Percentiles rank a stretch among this genome's conserved stretches.
Conservation (phyloP, 2,113 vertebrate genomes). For the Tragelaphus scriptus region DNA sequence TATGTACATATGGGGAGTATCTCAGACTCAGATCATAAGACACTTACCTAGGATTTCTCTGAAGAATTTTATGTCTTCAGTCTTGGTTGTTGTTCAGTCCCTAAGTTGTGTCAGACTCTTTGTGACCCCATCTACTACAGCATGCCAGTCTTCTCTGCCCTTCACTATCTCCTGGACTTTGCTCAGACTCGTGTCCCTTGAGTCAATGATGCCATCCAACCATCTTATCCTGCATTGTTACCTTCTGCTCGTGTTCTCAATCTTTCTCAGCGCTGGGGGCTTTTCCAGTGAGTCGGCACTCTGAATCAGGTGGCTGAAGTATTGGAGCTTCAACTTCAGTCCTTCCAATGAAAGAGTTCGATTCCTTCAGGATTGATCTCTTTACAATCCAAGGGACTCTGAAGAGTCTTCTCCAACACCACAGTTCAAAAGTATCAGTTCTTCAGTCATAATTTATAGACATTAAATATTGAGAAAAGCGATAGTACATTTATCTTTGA, state of each 20-base stretch:
- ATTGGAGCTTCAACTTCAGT: not conserved
- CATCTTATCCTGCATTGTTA: not conserved
- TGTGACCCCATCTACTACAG: not conserved
- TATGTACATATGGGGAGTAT: not conserved
- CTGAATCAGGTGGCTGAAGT: not conserved
- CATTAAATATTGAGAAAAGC: not conserved
- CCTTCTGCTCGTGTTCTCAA: not conserved
- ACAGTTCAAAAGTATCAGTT: not conserved
- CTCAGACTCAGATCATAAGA: not conserved
- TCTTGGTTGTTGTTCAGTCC: not conserved
- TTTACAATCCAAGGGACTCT: not conserved
- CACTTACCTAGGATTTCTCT: not conserved
- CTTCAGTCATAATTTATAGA: not conserved
- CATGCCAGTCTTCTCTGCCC: not conserved
- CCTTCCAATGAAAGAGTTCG: not conserved
- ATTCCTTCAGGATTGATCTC: not conserved
- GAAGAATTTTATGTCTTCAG: not conserved
- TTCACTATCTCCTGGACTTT: not conserved
- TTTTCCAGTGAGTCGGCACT: not conserved
- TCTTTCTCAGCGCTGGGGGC: not conserved
- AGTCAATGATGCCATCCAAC: not conserved
- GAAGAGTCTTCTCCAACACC: not conserved
- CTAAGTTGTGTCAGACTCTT: not conserved
- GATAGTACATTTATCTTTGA: not conserved
- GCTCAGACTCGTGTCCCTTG: not conserved